Evolutionary conservation across 2,797 vertebrate genomes (phyloP).

Genomic region (Acrossocheilus wenchowensis): DNA sequence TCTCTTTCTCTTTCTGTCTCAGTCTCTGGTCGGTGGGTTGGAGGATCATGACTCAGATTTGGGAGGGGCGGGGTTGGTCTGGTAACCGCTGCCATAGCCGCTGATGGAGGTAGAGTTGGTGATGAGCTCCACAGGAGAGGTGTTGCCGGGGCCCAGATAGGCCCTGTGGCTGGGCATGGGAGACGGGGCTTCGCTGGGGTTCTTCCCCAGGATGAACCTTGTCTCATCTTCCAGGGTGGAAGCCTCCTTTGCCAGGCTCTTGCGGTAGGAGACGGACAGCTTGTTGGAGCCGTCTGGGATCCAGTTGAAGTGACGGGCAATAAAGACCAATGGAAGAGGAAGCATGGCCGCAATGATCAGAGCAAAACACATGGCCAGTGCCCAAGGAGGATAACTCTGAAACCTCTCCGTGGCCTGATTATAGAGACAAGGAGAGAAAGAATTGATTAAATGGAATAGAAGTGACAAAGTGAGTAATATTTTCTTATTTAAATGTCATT

Average conservation of each 20-base stretch:
- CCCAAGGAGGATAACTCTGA: conserved; percentile 93
- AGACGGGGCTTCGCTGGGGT: conserved; percentile 89
- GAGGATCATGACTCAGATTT: conserved; percentile 80
- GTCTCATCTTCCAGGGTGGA: conserved; percentile 97
- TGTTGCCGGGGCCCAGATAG: conserved; percentile 91
- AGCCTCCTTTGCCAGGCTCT: conserved; percentile 98
- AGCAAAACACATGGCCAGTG: conserved; percentile 87
- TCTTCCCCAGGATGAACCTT: conserved; percentile 95
- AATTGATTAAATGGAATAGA: too few species aligned
- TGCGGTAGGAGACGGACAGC: conserved; percentile 96
- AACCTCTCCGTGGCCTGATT: conserved; percentile 88
- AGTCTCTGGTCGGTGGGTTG: conserved; percentile 54
- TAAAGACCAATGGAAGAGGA: conserved; percentile 89
- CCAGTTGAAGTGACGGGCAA: conserved; percentile 90
- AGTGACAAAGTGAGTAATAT: too few species aligned
- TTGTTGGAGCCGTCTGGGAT: conserved; percentile 95
- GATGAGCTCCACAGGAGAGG: conserved; percentile 87
- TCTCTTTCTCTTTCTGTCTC: conserved; percentile 50
- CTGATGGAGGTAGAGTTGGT: conserved; percentile 83
- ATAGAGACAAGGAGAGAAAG: neutral
- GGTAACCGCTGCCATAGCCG: conserved; percentile 93
- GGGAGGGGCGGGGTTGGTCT: conserved; percentile 83
- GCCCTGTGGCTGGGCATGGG: conserved; percentile 94
- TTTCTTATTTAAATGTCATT: too few species aligned
- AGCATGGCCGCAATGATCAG: conserved; percentile 89